These are phyloP conservation scores for Aleiodes leptofemur DNA, from an alignment of 2,888 invertebrate species.

Conservation along the genomic window DNA sequence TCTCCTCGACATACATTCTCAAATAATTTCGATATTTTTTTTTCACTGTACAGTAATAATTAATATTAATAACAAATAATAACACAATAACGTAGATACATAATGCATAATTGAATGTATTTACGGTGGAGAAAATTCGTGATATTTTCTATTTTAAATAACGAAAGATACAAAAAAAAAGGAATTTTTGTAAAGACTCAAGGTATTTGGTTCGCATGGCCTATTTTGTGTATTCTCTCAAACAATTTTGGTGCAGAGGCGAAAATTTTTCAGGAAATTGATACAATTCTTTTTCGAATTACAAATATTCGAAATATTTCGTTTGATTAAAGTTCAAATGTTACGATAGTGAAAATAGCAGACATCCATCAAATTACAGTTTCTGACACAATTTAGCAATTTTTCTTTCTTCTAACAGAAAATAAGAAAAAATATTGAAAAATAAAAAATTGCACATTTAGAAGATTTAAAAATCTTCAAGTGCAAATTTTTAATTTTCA, in stretches of 20 bases:
- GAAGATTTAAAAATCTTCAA: too few species aligned
- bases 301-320: too few species aligned
- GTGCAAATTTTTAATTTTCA: too few species aligned
- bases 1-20: constrained; percentile 7
- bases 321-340: too few species aligned
- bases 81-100: constrained; percentile 24
- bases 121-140: constrained; percentile 17
- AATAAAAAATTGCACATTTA: too few species aligned
- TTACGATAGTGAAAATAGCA: too few species aligned
- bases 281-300: too few species aligned
- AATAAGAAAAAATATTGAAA: too few species aligned
- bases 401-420: too few species aligned
- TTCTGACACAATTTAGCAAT: too few species aligned
- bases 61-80: constrained; percentile 29
- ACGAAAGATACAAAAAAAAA: constrained; percentile 12
- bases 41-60: constrained; percentile 22
- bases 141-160: constrained; percentile 5
- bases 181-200: background rate
- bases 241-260: background rate
- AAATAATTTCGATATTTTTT: constrained; percentile 19
- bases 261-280: too few species aligned
- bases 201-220: constrained; percentile 26
- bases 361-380: too few species aligned
- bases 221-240: background rate
- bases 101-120: constrained; percentile 3